A percentile compares a stretch with the other conserved stretches of the same genome.
Evolutionary conservation across 1,140 invertebrate genomes (phyloP).

Genomic region (Cyrtorhinus lividipennis): DNA sequence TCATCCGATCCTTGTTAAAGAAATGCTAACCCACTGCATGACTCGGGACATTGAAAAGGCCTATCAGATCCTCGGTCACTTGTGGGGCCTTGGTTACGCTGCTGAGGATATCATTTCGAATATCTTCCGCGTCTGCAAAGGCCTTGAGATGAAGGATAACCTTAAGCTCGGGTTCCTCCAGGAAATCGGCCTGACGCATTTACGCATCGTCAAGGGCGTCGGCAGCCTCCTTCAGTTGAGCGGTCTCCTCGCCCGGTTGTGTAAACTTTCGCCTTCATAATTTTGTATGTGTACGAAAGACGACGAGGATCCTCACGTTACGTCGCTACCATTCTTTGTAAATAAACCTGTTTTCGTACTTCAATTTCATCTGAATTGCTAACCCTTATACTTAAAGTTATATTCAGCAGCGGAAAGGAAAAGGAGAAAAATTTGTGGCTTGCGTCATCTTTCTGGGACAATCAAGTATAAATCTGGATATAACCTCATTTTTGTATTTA

Average conservation of each 20-base stretch:
- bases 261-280: constrained; percentile 28
- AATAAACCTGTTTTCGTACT: too few species aligned
- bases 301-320: too few species aligned
- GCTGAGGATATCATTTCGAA: constrained; percentile 92
- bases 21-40: constrained; percentile 78
- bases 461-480: too few species aligned
- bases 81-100: constrained; percentile 89
- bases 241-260: constrained; percentile 70
- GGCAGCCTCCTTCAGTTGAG: constrained; percentile 79
- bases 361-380: too few species aligned
- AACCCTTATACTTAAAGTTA: too few species aligned
- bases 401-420: too few species aligned
- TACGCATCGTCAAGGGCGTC: constrained; percentile 79
- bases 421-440: too few species aligned
- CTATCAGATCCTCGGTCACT: constrained; percentile 67
- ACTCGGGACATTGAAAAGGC: constrained; percentile 72
- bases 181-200: constrained; percentile 85
- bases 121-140: constrained; percentile 87
- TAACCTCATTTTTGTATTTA: too few species aligned
- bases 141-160: constrained; percentile 60
- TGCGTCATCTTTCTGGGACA: too few species aligned
- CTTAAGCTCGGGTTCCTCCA: constrained; percentile 78
- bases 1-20: constrained; percentile 82
- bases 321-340: too few species aligned
- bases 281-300: too few species aligned